These are phyloP conservation scores for Cremastinae sp. DNA, from an alignment of 2,888 invertebrate species.

Conservation along the genomic window DNA sequence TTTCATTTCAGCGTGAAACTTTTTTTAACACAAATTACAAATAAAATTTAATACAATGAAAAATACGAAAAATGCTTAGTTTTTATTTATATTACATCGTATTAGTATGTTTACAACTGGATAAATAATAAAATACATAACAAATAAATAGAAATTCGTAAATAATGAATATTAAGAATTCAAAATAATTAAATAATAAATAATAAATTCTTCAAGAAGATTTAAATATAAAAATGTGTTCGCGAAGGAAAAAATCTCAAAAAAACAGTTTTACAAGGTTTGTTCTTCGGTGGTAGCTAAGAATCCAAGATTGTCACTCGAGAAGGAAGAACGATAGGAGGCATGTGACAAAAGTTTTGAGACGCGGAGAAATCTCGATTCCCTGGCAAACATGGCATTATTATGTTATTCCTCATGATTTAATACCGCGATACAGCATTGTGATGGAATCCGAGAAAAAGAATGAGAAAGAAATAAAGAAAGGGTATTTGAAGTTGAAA, in stretches of 20 bases:
- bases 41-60: too few species aligned
- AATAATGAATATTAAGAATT: too few species aligned
- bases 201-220: conserved; percentile 12
- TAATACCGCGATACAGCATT: conserved; percentile 45
- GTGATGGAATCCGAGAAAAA: conserved; percentile 28
- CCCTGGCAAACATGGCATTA: conserved; percentile 5
- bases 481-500: conserved; percentile 2
- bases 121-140: too few species aligned
- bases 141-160: too few species aligned
- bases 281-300: too few species aligned
- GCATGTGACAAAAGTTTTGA: not conserved
- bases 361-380: conserved; percentile 25
- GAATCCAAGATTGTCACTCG: conserved; percentile 1
- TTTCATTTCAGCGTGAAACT: too few species aligned
- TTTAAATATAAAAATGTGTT: not conserved
- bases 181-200: too few species aligned
- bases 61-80: too few species aligned
- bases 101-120: too few species aligned
- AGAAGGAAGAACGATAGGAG: not conserved
- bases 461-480: conserved; percentile 4
- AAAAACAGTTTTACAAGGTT: too few species aligned
- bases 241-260: not conserved
- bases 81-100: too few species aligned
- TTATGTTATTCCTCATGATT: conserved; percentile 43
- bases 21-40: too few species aligned